These are phyloP conservation scores for Lutjanus argentimaculatus DNA, from an alignment of 2,797 vertebrate genomes.

Conservation along the genomic window DNA sequence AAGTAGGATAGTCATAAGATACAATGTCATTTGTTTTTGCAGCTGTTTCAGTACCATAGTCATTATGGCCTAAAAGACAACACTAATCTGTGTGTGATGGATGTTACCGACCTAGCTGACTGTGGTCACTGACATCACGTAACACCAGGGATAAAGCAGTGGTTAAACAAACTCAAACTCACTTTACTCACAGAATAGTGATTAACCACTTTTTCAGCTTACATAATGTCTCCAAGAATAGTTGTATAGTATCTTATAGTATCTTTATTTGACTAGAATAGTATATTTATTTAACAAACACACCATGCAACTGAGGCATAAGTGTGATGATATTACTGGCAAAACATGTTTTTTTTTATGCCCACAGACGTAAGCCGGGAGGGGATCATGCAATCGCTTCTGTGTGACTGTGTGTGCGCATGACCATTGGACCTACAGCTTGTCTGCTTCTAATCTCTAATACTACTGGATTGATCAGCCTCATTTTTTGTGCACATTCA, in stretches of 20 bases:
- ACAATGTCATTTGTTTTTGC: slow-evolving; percentile 47
- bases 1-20: slow-evolving; percentile 21
- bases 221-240: slow-evolving; percentile 12
- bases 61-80: slow-evolving; percentile 24
- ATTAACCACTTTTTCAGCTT: slow-evolving; percentile 14
- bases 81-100: slow-evolving; percentile 33
- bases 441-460: no score
- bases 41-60: slow-evolving; percentile 37
- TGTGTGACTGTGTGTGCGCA: no score
- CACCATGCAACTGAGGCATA: not conserved
- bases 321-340: slow-evolving; percentile 1
- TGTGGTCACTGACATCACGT: slow-evolving; percentile 35
- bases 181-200: slow-evolving; percentile 18
- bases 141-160: slow-evolving; percentile 22
- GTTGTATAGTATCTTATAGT: no score
- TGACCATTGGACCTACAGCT: no score
- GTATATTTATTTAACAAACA: not conserved
- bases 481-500: no score
- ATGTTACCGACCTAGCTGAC: slow-evolving; percentile 24
- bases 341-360: not conserved
- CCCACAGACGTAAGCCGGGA: no score
- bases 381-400: no score
- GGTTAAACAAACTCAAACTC: slow-evolving; percentile 13
- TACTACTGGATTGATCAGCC: no score
- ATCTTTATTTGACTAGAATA: slow-evolving; percentile 9